Percentiles rank a stretch among this genome's conserved stretches.
phyloP scores from a whole-genome alignment of 2,888 invertebrate species.

The Phymatocera aterrima region DNA sequence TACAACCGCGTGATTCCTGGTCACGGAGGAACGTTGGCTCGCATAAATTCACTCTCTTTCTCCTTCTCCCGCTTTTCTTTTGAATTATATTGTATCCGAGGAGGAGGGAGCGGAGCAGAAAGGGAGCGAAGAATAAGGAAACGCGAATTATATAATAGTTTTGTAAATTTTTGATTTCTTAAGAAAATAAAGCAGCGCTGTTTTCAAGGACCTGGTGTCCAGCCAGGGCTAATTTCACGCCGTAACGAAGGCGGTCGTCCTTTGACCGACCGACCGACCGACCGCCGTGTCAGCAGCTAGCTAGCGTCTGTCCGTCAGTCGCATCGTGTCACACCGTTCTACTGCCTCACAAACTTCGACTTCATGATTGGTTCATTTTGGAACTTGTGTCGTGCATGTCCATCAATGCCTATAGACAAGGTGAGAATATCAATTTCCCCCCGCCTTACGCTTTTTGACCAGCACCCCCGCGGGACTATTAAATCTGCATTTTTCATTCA shows the following conservation, averaged over 20 bases:
- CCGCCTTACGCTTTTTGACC: too few relatives aligned
- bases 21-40: too few relatives aligned
- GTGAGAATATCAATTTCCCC: slow-evolving; percentile 76
- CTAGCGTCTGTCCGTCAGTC: slow-evolving; percentile 55
- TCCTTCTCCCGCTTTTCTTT: background rate
- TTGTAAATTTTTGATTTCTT: background rate
- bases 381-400: slow-evolving; percentile 97
- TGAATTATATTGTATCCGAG: background rate
- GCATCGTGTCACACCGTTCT: slow-evolving; percentile 66
- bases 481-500: too few relatives aligned
- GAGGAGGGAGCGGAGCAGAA: slow-evolving; percentile 44
- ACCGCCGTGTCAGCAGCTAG: slow-evolving; percentile 50
- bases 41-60: background rate
- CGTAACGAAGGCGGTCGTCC: slow-evolving; percentile 39
- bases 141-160: background rate
- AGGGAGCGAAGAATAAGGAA: slow-evolving; percentile 47
- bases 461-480: too few relatives aligned
- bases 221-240: slow-evolving; percentile 30
- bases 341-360: slow-evolving; percentile 73
- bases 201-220: slow-evolving; percentile 38
- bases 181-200: background rate
- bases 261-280: slow-evolving; percentile 34
- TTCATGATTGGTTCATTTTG: slow-evolving; percentile 98
- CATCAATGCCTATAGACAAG: slow-evolving; percentile 97
- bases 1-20: too few relatives aligned